phyloP scores from a whole-genome alignment of 2,888 invertebrate species.

The Eretmocerus hayati region DNA sequence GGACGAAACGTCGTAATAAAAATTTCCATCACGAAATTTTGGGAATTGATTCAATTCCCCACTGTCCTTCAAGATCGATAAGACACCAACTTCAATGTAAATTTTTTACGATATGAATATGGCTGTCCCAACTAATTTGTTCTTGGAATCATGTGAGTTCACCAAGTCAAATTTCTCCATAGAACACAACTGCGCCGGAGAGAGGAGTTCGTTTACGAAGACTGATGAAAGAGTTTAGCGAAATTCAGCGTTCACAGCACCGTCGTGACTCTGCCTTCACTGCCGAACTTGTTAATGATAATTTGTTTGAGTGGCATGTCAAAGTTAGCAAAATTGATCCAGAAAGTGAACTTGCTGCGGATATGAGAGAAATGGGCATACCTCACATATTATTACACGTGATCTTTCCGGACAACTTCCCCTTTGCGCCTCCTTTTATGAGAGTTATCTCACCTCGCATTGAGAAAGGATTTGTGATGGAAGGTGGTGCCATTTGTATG shows the following conservation, averaged over 20 bases:
- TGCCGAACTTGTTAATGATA: conserved; percentile 79
- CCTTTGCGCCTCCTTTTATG: conserved; percentile 80
- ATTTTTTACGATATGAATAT: no score
- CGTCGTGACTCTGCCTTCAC: conserved; percentile 69
- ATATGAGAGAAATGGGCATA: conserved; percentile 71
- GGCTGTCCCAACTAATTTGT: no score
- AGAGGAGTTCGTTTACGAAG: conserved; percentile 66
- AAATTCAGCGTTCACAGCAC: conserved; percentile 68
- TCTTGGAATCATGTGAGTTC: not conserved
- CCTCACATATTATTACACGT: conserved; percentile 70
- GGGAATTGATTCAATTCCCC: no score
- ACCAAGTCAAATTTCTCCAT: conserved; percentile 4
- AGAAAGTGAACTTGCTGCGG: conserved; percentile 74
- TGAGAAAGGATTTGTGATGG: conserved; percentile 84
- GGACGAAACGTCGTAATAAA: no score
- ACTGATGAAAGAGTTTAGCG: conserved; percentile 79
- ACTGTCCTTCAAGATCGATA: no score
- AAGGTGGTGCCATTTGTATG: conserved; percentile 86
- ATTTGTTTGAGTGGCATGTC: conserved; percentile 83
- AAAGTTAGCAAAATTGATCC: conserved; percentile 74
- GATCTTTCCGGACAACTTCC: conserved; percentile 81
- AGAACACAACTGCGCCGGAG: conserved; percentile 39
- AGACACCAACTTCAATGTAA: no score
- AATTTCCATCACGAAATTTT: no score
- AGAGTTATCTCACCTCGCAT: conserved; percentile 63